Conservation (phyloP, 1,140 invertebrate species). For the Ceratoteleas bidentatus region DNA sequence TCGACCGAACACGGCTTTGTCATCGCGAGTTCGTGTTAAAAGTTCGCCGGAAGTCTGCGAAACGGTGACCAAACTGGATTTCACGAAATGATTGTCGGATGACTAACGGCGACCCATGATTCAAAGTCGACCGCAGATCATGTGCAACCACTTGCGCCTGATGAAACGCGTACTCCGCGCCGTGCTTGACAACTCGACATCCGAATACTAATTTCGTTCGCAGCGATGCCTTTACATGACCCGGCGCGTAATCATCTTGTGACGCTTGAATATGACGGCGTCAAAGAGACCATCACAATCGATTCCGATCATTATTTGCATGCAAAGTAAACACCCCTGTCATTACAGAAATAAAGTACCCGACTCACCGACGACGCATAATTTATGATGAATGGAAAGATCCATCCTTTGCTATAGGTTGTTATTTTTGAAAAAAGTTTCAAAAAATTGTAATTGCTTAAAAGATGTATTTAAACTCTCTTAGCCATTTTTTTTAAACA, state of each 20-base stretch:
- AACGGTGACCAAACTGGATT: slow-evolving; percentile 32
- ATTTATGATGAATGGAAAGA: too few relatives aligned
- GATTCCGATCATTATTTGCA: too few relatives aligned
- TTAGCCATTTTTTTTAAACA: too few relatives aligned
- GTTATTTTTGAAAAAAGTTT: too few relatives aligned
- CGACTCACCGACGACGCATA: too few relatives aligned
- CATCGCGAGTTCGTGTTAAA: not conserved
- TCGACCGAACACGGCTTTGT: too few relatives aligned
- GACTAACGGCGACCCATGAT: slow-evolving; percentile 36
- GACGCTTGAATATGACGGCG: not conserved
- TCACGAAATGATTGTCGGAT: slow-evolving; percentile 29
- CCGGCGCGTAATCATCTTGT: slow-evolving; percentile 23
- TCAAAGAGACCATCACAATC: too few relatives aligned
- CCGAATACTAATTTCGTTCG: slow-evolving; percentile 45
- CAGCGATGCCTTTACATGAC: slow-evolving; percentile 24
- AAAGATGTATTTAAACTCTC: too few relatives aligned
- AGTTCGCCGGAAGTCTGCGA: slow-evolving; percentile 1
- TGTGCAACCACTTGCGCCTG: slow-evolving; percentile 19
- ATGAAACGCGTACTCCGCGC: slow-evolving; percentile 4
- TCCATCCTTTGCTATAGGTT: too few relatives aligned
- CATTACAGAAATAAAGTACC: too few relatives aligned
- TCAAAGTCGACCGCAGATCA: slow-evolving; percentile 30
- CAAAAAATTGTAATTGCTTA: too few relatives aligned
- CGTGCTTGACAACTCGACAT: slow-evolving; percentile 13
- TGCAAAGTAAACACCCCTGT: too few relatives aligned